Percentiles rank a stretch among this genome's conserved stretches.
Conservation (phyloP, 2,888 invertebrate species). For the Drosophila flavopinicola region DNA sequence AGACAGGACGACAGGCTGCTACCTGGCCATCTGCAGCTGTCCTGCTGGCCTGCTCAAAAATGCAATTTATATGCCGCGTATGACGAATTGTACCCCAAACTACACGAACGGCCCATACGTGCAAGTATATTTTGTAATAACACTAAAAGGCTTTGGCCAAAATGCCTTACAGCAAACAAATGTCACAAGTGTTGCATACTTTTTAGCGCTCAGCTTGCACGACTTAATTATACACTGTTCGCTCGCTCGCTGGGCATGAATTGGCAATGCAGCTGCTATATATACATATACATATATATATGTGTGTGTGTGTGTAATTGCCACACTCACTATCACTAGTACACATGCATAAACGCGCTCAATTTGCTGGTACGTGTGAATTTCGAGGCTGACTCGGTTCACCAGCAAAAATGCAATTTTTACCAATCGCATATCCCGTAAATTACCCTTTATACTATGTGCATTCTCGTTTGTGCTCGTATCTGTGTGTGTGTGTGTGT, state of each 20-base stretch:
- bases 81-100: conserved; percentile 78
- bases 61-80: conserved; percentile 75
- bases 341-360: conserved; percentile 9
- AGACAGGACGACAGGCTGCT: no score
- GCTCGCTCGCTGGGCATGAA: conserved; percentile 34
- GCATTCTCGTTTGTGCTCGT: conserved; percentile 4
- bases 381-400: conserved; percentile 70
- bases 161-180: conserved; percentile 51
- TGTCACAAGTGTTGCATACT: conserved; percentile 19
- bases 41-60: conserved; percentile 67
- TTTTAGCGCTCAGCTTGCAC: conserved; percentile 10
- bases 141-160: conserved; percentile 68
- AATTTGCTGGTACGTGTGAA: conserved; percentile 73
- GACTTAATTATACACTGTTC: conserved; percentile 59
- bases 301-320: conserved; percentile 16
- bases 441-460: conserved; percentile 58
- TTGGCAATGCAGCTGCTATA: conserved; percentile 59
- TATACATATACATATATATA: conserved; percentile 40
- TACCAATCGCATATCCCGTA: conserved; percentile 52
- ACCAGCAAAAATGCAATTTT: conserved; percentile 78
- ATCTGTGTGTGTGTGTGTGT: conserved; percentile 15
- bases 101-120: conserved; percentile 59
- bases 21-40: conserved; percentile 51
- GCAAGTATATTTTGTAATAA: conserved; percentile 69
- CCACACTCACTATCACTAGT: background rate